A percentile compares a stretch with the other conserved stretches of the same genome.
Conservation (phyloP, 2,888 invertebrate species). For the Drosophila mulleri region DNA sequence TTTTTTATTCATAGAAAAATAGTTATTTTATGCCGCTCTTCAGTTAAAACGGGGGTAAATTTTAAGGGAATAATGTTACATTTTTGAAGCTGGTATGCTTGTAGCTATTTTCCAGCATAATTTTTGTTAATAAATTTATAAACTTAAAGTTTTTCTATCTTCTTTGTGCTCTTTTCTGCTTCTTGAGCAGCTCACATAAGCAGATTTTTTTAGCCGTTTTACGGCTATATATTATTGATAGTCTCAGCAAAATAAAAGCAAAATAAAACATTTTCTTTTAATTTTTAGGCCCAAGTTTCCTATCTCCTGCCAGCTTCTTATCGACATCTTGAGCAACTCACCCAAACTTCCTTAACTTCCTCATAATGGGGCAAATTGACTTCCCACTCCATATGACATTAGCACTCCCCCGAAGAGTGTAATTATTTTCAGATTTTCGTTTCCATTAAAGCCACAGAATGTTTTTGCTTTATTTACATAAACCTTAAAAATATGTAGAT, state of each 20-base stretch:
- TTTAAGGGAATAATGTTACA: no score
- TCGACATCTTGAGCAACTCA: neutral
- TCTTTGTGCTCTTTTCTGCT: no score
- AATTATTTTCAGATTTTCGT: constrained; percentile 8
- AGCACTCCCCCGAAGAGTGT: neutral
- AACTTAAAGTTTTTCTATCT: no score
- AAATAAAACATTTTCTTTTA: neutral
- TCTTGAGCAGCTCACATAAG: no score
- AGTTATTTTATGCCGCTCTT: no score
- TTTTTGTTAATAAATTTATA: no score
- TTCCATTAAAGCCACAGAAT: neutral
- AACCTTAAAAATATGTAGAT: neutral
- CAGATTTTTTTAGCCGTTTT: neutral
- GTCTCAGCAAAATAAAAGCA: no score
- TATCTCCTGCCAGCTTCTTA: neutral
- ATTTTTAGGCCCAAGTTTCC: neutral
- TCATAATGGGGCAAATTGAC: neutral
- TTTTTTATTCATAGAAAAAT: no score
- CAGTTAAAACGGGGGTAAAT: no score
- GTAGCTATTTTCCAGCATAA: no score
- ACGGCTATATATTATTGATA: neutral
- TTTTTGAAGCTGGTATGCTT: no score
- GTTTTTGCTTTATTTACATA: constrained; percentile 10
- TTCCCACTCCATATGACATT: neutral
- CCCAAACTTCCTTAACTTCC: neutral